phyloP scores from a whole-genome alignment of 2,113 vertebrate genomes.

The Hippoglossus stenolepis region DNA sequence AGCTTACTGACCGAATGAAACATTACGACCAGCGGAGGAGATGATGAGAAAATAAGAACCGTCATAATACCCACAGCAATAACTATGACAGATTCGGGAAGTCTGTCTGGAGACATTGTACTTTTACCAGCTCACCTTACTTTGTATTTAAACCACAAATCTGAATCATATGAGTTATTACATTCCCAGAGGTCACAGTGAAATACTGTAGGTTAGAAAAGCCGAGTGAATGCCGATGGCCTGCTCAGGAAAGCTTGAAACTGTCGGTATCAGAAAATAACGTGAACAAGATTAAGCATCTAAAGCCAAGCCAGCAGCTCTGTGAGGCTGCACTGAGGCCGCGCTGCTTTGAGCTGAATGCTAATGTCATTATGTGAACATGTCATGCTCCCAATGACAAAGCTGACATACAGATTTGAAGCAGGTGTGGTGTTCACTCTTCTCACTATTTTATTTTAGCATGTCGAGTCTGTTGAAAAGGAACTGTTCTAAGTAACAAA shows the following conservation, averaged over 20 bases:
- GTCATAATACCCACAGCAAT: slow-evolving; percentile 68
- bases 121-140: slow-evolving; percentile 31
- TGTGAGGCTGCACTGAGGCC: not conserved
- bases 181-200: slow-evolving; percentile 48
- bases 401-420: not conserved
- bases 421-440: not conserved
- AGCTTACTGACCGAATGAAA: slow-evolving; percentile 59
- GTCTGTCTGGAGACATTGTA: slow-evolving; percentile 64
- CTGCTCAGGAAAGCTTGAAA: slow-evolving; percentile 8
- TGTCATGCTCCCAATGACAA: too few relatives aligned
- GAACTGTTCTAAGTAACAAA: too few relatives aligned
- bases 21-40: slow-evolving; percentile 67
- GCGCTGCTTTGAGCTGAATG: not conserved
- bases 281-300: slow-evolving; percentile 16
- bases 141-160: slow-evolving; percentile 55
- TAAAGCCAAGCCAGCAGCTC: not conserved
- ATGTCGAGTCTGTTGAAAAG: too few relatives aligned
- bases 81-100: slow-evolving; percentile 70
- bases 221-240: slow-evolving; percentile 24
- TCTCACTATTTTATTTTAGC: not conserved
- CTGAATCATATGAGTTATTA: slow-evolving; percentile 66
- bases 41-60: slow-evolving; percentile 69
- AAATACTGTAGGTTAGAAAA: slow-evolving; percentile 47
- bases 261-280: slow-evolving; percentile 8
- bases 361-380: not conserved